Evolutionary conservation across 2,888 invertebrate genomes (phyloP).

Genomic region (Chymomyza caudatula): DNA sequence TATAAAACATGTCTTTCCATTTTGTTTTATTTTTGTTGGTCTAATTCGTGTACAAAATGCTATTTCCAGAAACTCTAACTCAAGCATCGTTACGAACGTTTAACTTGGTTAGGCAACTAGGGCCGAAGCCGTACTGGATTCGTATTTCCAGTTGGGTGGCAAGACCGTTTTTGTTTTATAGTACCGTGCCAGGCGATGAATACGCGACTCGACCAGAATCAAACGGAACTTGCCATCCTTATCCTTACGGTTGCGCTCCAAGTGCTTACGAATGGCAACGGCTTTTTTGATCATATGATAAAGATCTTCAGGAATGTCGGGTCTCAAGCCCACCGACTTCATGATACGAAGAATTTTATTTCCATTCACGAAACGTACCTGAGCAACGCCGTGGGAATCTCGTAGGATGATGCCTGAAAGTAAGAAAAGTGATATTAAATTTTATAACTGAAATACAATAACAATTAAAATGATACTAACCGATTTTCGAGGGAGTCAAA

Average conservation of each 20-base stretch:
- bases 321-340: conserved; percentile 98
- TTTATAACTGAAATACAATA: too few species aligned
- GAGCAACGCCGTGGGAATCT: conserved; percentile 99
- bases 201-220: conserved; percentile 98
- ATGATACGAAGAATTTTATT: conserved; percentile 99
- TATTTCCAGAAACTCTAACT: neutral
- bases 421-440: too few species aligned
- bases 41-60: neutral
- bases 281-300: conserved; percentile 99
- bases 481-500: conserved; percentile 99
- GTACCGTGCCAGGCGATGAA: conserved; percentile 98
- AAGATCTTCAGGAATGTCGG: conserved; percentile 98
- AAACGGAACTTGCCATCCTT: conserved; percentile 99
- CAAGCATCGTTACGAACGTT: conserved; percentile 63
- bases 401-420: conserved; percentile 93
- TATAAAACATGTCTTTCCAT: neutral
- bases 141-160: conserved; percentile 99
- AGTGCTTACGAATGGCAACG: conserved; percentile 98
- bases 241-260: conserved; percentile 98
- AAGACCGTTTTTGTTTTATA: conserved; percentile 97
- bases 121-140: conserved; percentile 98
- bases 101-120: conserved; percentile 99
- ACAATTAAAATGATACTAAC: conserved; percentile 82
- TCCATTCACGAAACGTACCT: conserved; percentile 98
- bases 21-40: too few species aligned